Evolutionary conservation across 2,888 invertebrate genomes (phyloP).

Genomic region (Amiota mariae): DNA sequence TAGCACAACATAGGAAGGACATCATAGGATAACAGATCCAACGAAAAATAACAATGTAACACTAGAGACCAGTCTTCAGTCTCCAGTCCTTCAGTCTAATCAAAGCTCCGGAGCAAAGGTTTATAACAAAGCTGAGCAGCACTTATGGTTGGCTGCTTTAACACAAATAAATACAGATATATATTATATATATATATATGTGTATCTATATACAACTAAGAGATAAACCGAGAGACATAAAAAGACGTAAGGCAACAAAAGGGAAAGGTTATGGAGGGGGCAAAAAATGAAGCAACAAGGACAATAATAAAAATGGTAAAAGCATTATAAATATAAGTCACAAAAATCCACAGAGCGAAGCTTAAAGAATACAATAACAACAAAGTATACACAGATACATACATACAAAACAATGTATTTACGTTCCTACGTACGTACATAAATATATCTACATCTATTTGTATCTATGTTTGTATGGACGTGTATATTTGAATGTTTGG

Average conservation of each 20-base stretch:
- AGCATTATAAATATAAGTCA: conserved; percentile 5
- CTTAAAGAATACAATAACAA: no score
- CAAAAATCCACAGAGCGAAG: conserved; percentile 12
- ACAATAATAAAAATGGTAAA: conserved; percentile 9
- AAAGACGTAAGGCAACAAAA: neutral
- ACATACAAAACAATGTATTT: no score
- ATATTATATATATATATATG: neutral
- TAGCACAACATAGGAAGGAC: neutral
- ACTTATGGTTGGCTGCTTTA: conserved; percentile 36
- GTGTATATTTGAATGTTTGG: neutral
- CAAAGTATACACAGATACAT: neutral
- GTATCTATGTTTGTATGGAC: neutral
- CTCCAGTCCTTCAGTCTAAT: conserved; percentile 9
- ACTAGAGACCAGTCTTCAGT: neutral
- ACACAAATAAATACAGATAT: conserved; percentile 21
- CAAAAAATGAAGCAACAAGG: neutral
- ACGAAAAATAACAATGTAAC: neutral
- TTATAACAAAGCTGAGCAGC: conserved; percentile 26
- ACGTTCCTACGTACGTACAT: no score
- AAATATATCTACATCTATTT: no score
- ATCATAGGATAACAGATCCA: neutral
- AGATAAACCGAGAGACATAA: neutral
- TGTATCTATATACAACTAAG: neutral
- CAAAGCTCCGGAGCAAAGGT: conserved; percentile 2
- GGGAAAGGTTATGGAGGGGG: neutral